Evolutionary conservation across 2,797 vertebrate species (phyloP).

Genomic region (Pachyuromys duprasi): DNA sequence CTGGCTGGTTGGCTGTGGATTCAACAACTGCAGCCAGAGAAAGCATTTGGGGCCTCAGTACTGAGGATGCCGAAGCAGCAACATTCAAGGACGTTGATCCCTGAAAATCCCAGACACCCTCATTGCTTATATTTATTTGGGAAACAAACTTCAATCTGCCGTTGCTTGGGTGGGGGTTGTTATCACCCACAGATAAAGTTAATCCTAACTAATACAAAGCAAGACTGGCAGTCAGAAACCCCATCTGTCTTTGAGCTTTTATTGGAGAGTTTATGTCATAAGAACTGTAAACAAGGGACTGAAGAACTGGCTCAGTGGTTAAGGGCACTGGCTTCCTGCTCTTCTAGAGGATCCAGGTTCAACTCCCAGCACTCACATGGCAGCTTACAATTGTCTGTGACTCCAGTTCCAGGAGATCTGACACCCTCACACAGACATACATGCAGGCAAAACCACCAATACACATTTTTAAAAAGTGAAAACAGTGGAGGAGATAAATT

Average conservation of each 20-base stretch:
- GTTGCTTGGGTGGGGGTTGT: not conserved
- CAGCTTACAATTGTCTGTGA: not conserved
- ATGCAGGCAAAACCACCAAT: not conserved
- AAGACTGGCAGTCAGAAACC: not conserved
- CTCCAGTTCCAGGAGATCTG: not conserved
- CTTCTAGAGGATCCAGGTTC: not conserved
- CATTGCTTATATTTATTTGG: not conserved
- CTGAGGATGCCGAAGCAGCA: not conserved
- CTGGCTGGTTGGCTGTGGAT: not conserved
- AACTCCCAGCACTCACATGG: not conserved
- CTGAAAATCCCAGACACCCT: not conserved
- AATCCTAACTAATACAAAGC: slow-evolving; percentile 50
- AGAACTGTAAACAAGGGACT: not conserved
- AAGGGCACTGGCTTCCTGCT: not conserved
- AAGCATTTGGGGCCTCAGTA: not conserved
- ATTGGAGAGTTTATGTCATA: not conserved
- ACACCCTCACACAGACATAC: not conserved
- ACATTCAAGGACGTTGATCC: not conserved
- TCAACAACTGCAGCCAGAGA: not conserved
- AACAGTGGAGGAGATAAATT: not conserved
- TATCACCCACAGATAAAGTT: slow-evolving; percentile 25
- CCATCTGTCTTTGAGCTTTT: slow-evolving; percentile 16
- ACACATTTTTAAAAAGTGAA: not conserved
- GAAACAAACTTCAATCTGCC: not conserved
- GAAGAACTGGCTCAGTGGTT: not conserved